Evolutionary conservation across 2,888 invertebrate genomes (phyloP), one percentile per base, ranked within the genome.

Genomic region (Rambutsinella grinnellia): DNA sequence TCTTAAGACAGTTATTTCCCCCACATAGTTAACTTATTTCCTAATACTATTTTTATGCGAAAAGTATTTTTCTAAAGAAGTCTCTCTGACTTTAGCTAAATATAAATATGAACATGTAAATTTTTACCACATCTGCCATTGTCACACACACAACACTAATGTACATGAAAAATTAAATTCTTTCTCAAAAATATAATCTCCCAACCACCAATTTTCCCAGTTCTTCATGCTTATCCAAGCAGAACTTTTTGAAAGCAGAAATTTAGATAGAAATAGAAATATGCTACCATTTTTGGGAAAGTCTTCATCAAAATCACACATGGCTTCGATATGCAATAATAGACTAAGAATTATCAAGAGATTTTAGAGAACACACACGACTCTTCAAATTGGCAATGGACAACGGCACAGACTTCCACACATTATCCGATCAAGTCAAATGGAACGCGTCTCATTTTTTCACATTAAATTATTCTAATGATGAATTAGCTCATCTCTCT

Each of bases 181-280:
- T n/a, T n/a, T n/a, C n/a, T n/a, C n/a, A n/a, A n/a, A n/a, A n/a
- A n/a, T n/a, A n/a, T 27, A 21, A 15, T 53, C 54, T 3, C 13
- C 17, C 57, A 54, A 68, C 23, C 54, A 46, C 46, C 63, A 75
- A 75, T 75, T 68, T 75, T 68, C 67, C 1, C 27, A 75, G 65
- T 58, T 54, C 36, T 67, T 75, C 63, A 68, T 68, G 75, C 75
- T 75, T 68, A 68, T 75, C 75, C 68, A 63, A 62, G 51, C 68
- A 66, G 23, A 62, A 62, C 15, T 62, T 56, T 61, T 61, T 17
- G 44, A 57, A 57, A 26, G 8, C 46, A 24, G 24, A 67, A 54
- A 67, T 57, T 67, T 67, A 65, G 44, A 21, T n/a, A 21, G 26
- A 68, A 58, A 47, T 21, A n/a, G n/a, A n/a, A n/a, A n/a, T n/a